A percentile compares a stretch with the other conserved stretches of the same genome.
Evolutionary conservation across 2,797 vertebrate genomes (phyloP).

Genomic region (Pterois miles): DNA sequence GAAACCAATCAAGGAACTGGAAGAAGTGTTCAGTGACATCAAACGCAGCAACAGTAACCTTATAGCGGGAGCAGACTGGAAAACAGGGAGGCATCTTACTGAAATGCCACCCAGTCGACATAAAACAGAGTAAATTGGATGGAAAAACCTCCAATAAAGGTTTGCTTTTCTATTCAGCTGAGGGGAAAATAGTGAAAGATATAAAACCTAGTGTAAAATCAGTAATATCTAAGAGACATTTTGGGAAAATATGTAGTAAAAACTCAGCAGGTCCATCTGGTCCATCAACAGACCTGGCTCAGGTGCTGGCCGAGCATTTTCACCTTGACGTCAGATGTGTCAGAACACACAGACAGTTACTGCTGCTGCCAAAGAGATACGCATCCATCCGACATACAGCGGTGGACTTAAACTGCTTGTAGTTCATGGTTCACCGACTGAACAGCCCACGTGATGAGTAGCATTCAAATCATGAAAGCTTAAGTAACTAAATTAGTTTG

Average conservation of each 20-base stretch:
- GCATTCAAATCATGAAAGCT: slow-evolving; percentile 36
- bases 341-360: slow-evolving; percentile 15
- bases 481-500: slow-evolving; percentile 34
- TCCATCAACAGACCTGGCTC: slow-evolving; percentile 48
- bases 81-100: not conserved
- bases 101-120: slow-evolving; percentile 22
- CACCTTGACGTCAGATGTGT: slow-evolving; percentile 54
- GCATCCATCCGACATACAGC: not conserved
- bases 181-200: slow-evolving; percentile 23
- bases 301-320: slow-evolving; percentile 34
- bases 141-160: slow-evolving; percentile 19
- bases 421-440: slow-evolving; percentile 46
- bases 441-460: slow-evolving; percentile 47
- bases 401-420: slow-evolving; percentile 28
- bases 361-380: slow-evolving; percentile 1
- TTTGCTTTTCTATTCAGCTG: not conserved
- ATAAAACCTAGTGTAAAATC: slow-evolving; percentile 11
- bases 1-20: not conserved
- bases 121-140: not conserved
- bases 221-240: slow-evolving; percentile 21
- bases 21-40: not conserved
- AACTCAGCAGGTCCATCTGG: slow-evolving; percentile 66
- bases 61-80: not conserved
- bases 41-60: slow-evolving; percentile 3
- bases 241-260: slow-evolving; percentile 39